Evolutionary conservation across 2,888 invertebrate species (phyloP), one percentile per base, ranked within the genome.

Genomic region (Galerucella nymphaeae): DNA sequence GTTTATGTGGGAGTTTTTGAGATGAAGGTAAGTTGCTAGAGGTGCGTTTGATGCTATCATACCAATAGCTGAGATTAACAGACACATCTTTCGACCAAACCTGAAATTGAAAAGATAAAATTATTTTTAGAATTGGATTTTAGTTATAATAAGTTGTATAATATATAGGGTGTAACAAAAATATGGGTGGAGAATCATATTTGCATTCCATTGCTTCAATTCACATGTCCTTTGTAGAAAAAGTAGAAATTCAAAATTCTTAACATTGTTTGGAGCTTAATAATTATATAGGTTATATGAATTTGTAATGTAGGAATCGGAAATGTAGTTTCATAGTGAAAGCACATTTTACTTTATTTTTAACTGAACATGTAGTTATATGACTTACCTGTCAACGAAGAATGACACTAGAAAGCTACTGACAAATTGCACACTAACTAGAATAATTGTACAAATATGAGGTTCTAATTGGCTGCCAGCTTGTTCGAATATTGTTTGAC

Each of bases 401-500:
- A 72, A 63, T 5, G 77, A 75, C 8, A 75, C 73, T 16, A 77
- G 42, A 57, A 77, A 76, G 41, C 77, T 77, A 67, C 76, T 75
- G 14, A 75, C 8, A 45, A 77, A 77, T 41, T 77, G 77, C 14
- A 76, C 73, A 4, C 67, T 66, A n/a, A 76, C 70, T 11, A 77
- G 57, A 18, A 77, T 72, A 11, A 76, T 77, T 2, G 76, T 72
- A 57, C 77, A 77, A 69, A 70, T 71, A 58, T 76, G 70, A 2
- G 77, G 61, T 41, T 61, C 45, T 42, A 76, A 50, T 2, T 38
- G 59, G 11, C 66, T 73, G 0, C 77, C 91, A 0, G 96, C 92
- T 2, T 89, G 90, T 3, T 86, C 83, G 83, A 95, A 95, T 80
- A 95, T 94, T 45, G 86, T 87, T 77, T 92, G 91, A 80, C 93